Conservation (phyloP, 92 coral and sea anemone species). For the Zoanthus sansibaricus region DNA sequence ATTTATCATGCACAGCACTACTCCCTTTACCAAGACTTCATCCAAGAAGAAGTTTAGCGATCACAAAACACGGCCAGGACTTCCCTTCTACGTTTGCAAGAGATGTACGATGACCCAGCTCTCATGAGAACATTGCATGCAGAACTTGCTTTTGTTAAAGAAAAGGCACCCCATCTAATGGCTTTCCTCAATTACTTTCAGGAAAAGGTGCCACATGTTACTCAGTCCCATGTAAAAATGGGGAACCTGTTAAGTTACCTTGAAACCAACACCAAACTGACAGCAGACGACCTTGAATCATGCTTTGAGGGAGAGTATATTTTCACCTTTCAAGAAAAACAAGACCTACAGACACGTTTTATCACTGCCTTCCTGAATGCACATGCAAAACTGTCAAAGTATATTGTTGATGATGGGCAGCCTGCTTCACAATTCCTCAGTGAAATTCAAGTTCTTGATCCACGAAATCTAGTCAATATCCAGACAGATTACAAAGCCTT, state of each 20-base stretch:
- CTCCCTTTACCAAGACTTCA: constrained; percentile 14
- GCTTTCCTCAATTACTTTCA: constrained; percentile 35
- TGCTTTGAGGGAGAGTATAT: constrained; percentile 33
- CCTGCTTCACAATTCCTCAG: constrained; percentile 40
- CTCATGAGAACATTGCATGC: constrained; percentile 36
- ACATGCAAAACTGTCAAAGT: constrained; percentile 37
- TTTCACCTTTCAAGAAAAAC: neutral
- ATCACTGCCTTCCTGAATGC: neutral
- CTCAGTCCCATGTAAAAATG: constrained; percentile 29
- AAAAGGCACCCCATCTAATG: constrained; percentile 24
- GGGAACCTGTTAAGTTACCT: constrained; percentile 31
- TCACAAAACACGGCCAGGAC: constrained; percentile 10
- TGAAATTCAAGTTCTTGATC: constrained; percentile 62
- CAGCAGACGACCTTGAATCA: constrained; percentile 6
- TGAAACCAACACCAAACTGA: constrained; percentile 5
- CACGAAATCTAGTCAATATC: constrained; percentile 52
- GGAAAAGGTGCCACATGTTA: constrained; percentile 40
- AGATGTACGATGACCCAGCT: constrained; percentile 18
- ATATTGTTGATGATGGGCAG: constrained; percentile 43
- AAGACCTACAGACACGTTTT: neutral
- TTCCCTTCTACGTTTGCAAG: constrained; percentile 35
- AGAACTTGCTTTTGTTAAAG: constrained; percentile 7
- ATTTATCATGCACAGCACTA: constrained; percentile 16
- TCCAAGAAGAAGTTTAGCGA: constrained; percentile 34
- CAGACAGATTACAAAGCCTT: constrained; percentile 18